These are phyloP conservation scores for Megalops cyprinoides DNA, from an alignment of 2,797 vertebrate species.

Conservation along the genomic window DNA sequence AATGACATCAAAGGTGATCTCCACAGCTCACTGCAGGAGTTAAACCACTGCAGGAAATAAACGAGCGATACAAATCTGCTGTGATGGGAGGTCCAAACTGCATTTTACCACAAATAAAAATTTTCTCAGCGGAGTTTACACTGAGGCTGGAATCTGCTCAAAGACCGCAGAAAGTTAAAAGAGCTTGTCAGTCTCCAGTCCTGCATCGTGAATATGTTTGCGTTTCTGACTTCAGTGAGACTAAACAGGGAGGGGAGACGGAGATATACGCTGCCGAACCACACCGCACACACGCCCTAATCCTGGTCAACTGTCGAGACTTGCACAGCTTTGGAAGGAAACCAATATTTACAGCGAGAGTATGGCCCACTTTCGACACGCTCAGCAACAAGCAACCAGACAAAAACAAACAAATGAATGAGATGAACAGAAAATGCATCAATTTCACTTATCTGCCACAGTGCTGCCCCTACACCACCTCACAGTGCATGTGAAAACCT, in stretches of 20 bases:
- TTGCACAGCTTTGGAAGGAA: slow-evolving; percentile 14
- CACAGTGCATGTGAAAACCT: background rate
- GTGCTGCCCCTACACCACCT: background rate
- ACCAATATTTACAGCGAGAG: slow-evolving; percentile 40
- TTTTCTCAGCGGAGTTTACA: too few species aligned
- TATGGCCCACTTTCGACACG: slow-evolving; percentile 60
- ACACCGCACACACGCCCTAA: background rate
- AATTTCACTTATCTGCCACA: background rate
- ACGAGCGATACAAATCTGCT: background rate
- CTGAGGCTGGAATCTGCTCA: too few species aligned
- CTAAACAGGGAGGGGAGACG: background rate
- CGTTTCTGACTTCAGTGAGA: background rate
- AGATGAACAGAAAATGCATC: slow-evolving; percentile 37
- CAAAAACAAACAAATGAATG: slow-evolving; percentile 21
- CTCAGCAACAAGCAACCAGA: slow-evolving; percentile 2
- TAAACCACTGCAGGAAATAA: background rate
- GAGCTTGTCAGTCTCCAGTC: too few species aligned
- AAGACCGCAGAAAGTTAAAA: too few species aligned
- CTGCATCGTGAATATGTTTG: too few species aligned
- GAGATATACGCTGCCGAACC: background rate
- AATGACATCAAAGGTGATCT: too few species aligned
- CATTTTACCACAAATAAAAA: too few species aligned
- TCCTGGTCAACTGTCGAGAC: background rate
- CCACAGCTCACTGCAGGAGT: background rate
- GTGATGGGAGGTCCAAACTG: background rate